These are phyloP conservation scores for Saccostrea echinata DNA, from an alignment of 1,140 invertebrate genomes.

Conservation along the genomic window DNA sequence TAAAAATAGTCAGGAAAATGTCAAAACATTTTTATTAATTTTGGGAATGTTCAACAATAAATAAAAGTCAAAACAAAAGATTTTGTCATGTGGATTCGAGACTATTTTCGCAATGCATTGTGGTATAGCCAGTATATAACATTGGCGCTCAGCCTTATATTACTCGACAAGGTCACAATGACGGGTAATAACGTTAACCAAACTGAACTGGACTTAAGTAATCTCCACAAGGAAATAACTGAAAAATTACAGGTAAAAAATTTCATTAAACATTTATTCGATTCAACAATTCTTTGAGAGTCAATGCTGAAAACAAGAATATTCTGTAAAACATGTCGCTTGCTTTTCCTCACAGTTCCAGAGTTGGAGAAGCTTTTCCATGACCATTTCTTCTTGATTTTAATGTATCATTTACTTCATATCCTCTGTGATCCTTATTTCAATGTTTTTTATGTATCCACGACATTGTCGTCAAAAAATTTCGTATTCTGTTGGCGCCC, in stretches of 20 bases:
- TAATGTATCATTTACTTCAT: background rate
- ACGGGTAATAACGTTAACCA: background rate
- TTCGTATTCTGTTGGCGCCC: background rate
- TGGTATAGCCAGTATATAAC: conserved; percentile 23
- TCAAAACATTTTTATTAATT: background rate
- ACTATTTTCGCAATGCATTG: conserved; percentile 27
- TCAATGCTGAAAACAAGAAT: background rate
- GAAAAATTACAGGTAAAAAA: conserved; percentile 1
- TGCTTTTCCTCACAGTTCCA: background rate
- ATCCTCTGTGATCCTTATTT: background rate
- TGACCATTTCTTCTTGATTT: background rate
- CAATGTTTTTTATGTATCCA: background rate
- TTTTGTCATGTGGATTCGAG: conserved; percentile 29
- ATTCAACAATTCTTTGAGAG: background rate
- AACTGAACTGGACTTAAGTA: conserved; percentile 2
- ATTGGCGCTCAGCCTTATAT: background rate
- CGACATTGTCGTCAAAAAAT: background rate
- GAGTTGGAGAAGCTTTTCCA: background rate
- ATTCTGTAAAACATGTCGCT: background rate
- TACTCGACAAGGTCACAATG: conserved; percentile 3
- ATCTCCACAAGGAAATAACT: conserved; percentile 41
- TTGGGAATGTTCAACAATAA: background rate
- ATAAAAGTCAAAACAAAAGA: background rate
- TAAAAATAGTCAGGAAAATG: background rate
- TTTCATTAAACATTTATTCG: background rate